These are phyloP conservation scores for Eublepharis macularius DNA, from an alignment of 2,113 vertebrate species.

Conservation along the genomic window DNA sequence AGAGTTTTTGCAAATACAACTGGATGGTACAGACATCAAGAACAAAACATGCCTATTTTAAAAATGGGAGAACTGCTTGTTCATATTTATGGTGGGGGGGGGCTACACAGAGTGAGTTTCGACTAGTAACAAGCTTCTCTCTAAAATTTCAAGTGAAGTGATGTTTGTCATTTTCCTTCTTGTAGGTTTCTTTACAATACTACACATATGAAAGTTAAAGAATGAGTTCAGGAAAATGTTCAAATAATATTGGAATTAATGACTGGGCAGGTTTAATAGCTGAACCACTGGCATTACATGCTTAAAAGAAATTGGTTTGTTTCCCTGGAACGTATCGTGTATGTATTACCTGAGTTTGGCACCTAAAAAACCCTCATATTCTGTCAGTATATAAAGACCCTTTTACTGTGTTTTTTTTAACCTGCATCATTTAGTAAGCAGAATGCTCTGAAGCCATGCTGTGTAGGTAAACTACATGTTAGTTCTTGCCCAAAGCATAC, in stretches of 20 bases:
- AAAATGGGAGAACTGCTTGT: not conserved
- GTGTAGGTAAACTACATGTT: not conserved
- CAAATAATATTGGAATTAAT: not conserved
- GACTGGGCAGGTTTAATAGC: not conserved
- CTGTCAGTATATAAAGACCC: no score
- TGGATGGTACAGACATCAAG: not conserved
- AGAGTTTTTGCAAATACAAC: constrained; percentile 7
- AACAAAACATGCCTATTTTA: not conserved
- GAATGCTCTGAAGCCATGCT: not conserved
- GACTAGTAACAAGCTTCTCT: not conserved
- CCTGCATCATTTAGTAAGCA: not conserved
- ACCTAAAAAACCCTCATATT: no score
- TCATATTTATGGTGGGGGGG: not conserved
- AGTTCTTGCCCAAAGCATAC: not conserved
- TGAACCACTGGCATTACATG: not conserved
- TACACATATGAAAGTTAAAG: not conserved
- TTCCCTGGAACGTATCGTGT: no score
- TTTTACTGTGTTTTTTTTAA: no score
- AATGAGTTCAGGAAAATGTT: not conserved
- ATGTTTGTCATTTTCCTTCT: not conserved
- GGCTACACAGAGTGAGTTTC: not conserved
- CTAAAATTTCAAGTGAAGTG: not conserved
- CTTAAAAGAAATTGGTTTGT: no score
- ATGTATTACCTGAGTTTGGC: no score
- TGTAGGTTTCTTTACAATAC: not conserved